Percentiles rank a stretch among this genome's conserved stretches.
phyloP scores from a whole-genome alignment of 2,113 vertebrate species.

The Neolamprologus sp. region DNA sequence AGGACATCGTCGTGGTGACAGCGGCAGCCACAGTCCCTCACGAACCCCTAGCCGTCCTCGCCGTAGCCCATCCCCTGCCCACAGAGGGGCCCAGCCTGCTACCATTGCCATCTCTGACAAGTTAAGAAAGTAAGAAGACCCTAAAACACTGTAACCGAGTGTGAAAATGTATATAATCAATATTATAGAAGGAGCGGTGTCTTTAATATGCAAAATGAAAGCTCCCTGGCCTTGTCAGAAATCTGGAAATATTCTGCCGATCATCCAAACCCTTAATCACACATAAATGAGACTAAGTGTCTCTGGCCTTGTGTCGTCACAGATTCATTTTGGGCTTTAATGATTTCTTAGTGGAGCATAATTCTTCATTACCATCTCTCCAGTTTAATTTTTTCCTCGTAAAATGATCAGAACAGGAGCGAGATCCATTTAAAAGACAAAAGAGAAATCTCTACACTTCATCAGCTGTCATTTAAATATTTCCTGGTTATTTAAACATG shows the following conservation, averaged over 20 bases:
- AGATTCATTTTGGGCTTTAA: background rate
- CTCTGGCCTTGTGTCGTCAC: background rate
- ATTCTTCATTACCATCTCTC: background rate
- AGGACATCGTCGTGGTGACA: constrained; percentile 67
- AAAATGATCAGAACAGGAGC: background rate
- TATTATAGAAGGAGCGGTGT: background rate
- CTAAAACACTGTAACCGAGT: background rate
- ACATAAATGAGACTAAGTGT: background rate
- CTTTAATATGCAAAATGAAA: background rate
- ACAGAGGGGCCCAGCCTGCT: constrained; percentile 68
- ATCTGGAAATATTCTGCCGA: background rate
- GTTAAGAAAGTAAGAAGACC: constrained; percentile 84
- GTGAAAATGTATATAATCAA: background rate
- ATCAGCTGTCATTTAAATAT: background rate
- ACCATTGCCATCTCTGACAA: constrained; percentile 76
- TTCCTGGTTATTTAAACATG: background rate
- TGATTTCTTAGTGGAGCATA: too few relatives aligned
- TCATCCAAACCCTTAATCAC: background rate
- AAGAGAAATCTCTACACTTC: background rate
- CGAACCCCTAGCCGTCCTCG: constrained; percentile 66
- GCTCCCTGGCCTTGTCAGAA: background rate
- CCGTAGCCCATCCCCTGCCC: constrained; percentile 73
- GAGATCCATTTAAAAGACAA: background rate
- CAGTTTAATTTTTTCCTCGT: background rate
- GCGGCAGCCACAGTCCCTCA: constrained; percentile 76